Evolutionary conservation across 1,140 invertebrate genomes (phyloP).

Genomic region (Bombus ignitus): DNA sequence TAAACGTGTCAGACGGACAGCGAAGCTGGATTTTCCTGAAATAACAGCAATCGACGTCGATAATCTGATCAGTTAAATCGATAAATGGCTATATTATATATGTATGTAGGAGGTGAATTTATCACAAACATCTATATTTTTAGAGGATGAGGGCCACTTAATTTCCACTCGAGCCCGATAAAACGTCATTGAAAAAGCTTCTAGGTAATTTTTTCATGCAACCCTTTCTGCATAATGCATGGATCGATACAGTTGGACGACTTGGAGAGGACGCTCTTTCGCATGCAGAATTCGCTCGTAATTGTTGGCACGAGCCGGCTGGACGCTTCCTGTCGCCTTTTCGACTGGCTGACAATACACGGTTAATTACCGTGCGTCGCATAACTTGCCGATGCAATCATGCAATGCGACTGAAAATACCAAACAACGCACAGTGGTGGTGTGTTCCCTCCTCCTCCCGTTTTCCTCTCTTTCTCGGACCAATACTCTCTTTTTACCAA

Average conservation of each 20-base stretch:
- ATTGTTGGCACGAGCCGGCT: neutral
- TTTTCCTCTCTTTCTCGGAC: neutral
- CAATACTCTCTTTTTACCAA: neutral
- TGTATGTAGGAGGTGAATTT: too few relatives aligned
- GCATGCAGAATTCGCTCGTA: constrained; percentile 8
- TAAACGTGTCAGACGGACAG: neutral
- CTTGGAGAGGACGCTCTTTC: neutral
- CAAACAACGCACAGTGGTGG: neutral
- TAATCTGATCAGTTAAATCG: neutral
- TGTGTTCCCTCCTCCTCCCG: neutral
- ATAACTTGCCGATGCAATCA: constrained; percentile 16
- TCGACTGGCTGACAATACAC: neutral
- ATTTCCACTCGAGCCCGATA: too few relatives aligned
- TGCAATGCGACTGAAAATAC: neutral
- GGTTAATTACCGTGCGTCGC: constrained; percentile 19
- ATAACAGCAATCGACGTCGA: neutral
- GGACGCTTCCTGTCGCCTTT: constrained; percentile 8
- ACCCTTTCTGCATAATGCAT: neutral
- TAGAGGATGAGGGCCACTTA: neutral
- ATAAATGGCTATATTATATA: too few relatives aligned
- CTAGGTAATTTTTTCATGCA: neutral
- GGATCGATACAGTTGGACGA: neutral
- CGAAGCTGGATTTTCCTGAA: neutral
- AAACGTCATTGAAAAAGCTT: neutral
- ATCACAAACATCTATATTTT: neutral